A percentile compares a stretch with the other conserved stretches of the same genome.
Evolutionary conservation across 2,797 vertebrate species (phyloP).

Genomic region (Odontamblyopus lacepedii): DNA sequence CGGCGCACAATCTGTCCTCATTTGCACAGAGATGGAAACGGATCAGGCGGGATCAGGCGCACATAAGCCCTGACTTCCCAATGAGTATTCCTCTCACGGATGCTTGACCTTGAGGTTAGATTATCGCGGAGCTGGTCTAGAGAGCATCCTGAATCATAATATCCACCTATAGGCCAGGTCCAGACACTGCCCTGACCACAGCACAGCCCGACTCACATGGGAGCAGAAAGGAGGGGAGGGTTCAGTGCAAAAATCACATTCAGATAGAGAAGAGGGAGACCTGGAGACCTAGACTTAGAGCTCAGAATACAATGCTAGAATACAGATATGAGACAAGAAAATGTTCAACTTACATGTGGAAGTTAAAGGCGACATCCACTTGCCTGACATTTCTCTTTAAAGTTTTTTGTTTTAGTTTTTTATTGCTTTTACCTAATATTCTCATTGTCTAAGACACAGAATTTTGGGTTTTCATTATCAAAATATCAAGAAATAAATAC

Average conservation of each 20-base stretch:
- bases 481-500: too few species aligned
- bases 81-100: slow-evolving; percentile 82
- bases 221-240: slow-evolving; percentile 29
- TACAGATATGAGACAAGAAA: slow-evolving; percentile 3
- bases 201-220: slow-evolving; percentile 31
- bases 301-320: slow-evolving; percentile 35
- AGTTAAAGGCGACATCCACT: neutral
- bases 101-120: slow-evolving; percentile 81
- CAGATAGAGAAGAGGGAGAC: slow-evolving; percentile 43
- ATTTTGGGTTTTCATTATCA: too few species aligned
- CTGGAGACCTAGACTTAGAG: slow-evolving; percentile 26
- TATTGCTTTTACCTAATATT: too few species aligned
- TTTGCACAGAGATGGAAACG: slow-evolving; percentile 57
- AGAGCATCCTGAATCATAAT: slow-evolving; percentile 77
- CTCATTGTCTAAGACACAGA: too few species aligned
- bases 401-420: too few species aligned
- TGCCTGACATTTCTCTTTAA: too few species aligned
- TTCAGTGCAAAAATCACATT: slow-evolving; percentile 40
- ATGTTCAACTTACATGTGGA: neutral
- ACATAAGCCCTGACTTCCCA: slow-evolving; percentile 67
- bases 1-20: slow-evolving; percentile 44
- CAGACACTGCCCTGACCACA: slow-evolving; percentile 59
- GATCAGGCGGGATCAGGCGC: slow-evolving; percentile 59
- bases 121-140: slow-evolving; percentile 67
- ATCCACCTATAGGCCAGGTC: slow-evolving; percentile 60